Base-by-base conservation (phyloP, 2,113 vertebrate species). In the Pedionomus torquatus region DNA sequence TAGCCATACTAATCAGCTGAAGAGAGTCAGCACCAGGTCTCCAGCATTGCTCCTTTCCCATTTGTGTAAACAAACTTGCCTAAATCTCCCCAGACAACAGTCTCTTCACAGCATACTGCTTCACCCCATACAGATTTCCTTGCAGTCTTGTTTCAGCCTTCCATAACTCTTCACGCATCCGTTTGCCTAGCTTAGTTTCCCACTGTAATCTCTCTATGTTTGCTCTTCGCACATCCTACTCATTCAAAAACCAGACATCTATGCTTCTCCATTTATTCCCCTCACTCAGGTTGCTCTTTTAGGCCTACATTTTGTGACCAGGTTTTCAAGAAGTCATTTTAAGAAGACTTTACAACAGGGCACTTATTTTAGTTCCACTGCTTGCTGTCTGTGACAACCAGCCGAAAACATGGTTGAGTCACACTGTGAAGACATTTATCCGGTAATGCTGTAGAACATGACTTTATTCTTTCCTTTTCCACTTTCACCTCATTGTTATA, bases 401-500 rank as follows among this genome's bases (percentile, higher is more conserved):
- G 60, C 35, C 76, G 81, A 87, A 90, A 90, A 2, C 4, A 4
- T 46, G 33, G 25, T 44, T 81, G 28, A 65, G 18, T 83, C 30
- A 35, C 39, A 26, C 35, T 57, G 10, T 57, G 35, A 68, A 77
- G 52, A 41, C 12, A 66, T 76, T 84, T 94, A 41, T 95, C 33
- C 55, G 79, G 19, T 64, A 61, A 43, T 82, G 74, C 23, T n/a
- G n/a, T n/a, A n/a, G n/a, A n/a, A n/a, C n/a, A n/a, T 31, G 26
- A 43, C 43, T 89, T 78, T 94, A 74, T 46, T 90, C 60, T 89
- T 95, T 84, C 72, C 44, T 91, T 89, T 91, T 96, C 44, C 63
- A 44, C 60, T 89, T 79, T 21, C 41, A 80, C 46, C n/a, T 91
- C 75, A 70, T 76, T 94, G 79, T 78, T 72, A n/a, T 11, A 44